phyloP scores from a whole-genome alignment of 2,888 invertebrate genomes.

The Fabriciana adippe region DNA sequence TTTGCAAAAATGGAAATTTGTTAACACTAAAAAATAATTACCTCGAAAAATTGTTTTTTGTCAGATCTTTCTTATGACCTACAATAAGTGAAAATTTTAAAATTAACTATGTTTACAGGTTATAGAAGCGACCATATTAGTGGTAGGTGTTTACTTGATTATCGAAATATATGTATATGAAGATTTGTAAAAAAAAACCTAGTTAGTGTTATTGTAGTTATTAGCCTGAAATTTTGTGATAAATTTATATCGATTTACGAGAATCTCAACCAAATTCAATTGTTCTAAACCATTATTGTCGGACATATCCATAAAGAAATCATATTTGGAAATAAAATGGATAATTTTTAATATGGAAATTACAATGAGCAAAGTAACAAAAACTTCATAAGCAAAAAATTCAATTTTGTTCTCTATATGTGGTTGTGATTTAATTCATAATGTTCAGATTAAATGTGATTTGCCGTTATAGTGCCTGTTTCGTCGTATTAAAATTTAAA shows the following conservation, averaged over 20 bases:
- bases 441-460: conserved; percentile 70
- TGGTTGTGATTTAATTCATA: conserved; percentile 72
- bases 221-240: conserved; percentile 23
- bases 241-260: conserved; percentile 15
- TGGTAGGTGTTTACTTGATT: conserved; percentile 2
- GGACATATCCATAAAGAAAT: no score
- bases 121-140: conserved; percentile 4
- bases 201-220: conserved; percentile 18
- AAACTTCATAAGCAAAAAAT: conserved; percentile 5
- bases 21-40: no score
- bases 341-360: background rate
- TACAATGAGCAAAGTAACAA: background rate
- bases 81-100: background rate
- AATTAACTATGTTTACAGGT: background rate
- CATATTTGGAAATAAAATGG: no score
- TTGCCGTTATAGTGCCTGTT: conserved; percentile 79
- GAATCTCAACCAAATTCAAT: conserved; percentile 30
- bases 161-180: conserved; percentile 25
- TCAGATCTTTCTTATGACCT: background rate
- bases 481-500: conserved; percentile 33
- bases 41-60: no score
- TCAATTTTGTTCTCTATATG: conserved; percentile 51
- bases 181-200: conserved; percentile 17
- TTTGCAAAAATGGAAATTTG: no score
- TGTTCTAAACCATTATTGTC: background rate